These are phyloP conservation scores for Nannoperca obscura DNA, from an alignment of 2,797 vertebrate species.

Conservation along the genomic window DNA sequence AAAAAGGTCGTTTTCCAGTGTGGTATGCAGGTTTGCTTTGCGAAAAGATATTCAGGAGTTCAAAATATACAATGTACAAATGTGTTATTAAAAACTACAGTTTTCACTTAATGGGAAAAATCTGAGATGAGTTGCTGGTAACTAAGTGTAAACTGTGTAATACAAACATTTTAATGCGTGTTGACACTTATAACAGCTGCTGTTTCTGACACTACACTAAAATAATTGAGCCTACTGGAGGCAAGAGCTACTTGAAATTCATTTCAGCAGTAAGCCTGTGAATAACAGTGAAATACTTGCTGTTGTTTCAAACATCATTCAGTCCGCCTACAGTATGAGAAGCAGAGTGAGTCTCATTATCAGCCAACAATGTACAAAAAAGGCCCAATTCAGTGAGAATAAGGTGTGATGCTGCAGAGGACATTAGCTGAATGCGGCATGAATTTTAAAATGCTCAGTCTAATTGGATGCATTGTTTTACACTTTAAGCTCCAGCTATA, in stretches of 20 bases:
- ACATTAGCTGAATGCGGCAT: background rate
- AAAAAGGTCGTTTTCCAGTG: background rate
- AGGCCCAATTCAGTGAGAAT: background rate
- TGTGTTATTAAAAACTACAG: too few species aligned
- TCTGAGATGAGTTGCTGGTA: background rate
- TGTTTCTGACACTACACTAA: background rate
- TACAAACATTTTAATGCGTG: background rate
- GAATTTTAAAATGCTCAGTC: background rate
- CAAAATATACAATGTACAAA: background rate
- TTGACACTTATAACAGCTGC: background rate
- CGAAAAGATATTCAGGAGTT: background rate
- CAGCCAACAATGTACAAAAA: background rate
- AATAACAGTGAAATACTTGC: background rate
- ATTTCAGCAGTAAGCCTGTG: background rate
- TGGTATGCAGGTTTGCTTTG: background rate
- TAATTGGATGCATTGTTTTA: background rate
- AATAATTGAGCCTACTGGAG: background rate
- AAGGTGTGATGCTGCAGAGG: background rate
- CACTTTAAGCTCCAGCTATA: background rate
- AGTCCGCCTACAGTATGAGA: background rate
- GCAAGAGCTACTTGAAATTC: background rate
- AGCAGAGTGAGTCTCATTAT: background rate
- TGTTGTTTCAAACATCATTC: slow-evolving; percentile 10
- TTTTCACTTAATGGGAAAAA: background rate
- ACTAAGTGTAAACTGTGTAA: background rate